Evolutionary conservation across 2,113 vertebrate genomes (phyloP), one percentile per base, ranked within the genome.

Genomic region (Rattus rattus): DNA sequence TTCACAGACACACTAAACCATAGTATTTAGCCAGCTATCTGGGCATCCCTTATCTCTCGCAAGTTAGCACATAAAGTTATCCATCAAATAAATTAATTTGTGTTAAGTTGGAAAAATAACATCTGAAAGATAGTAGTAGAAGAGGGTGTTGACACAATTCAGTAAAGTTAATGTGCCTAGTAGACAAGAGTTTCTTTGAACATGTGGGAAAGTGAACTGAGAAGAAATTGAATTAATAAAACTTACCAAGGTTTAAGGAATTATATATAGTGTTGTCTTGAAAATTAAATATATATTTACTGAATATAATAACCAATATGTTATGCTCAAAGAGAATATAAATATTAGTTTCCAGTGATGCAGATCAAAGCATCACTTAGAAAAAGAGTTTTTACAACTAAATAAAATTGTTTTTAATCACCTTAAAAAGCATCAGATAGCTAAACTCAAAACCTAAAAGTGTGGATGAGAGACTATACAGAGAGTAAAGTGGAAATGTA

Each of bases 391-490:
- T 87, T 88, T 43, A 33, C 16, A 63, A 80, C 8, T 81, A 20
- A 13, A 95, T 92, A 88, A 96, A 96, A 83, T 80, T 80, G 17
- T 43, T 75, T 75, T 95, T 80, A 94, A 95, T 88, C 39, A 47
- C 43, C 56, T 92, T 90, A 43, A 92, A 90, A 96, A 90, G 54
- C 49, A 95, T 47, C 79, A 93, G 94, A 65, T 81, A 93, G 26
- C 77, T 89, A 93, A 76, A 77, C 19, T 52, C n/a, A 8, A 88
- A 83, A 22, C 86, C 63, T 76, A 43, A 43, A 94, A 92, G 80
- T 91, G 76, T 92, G n/a, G 4, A 77, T 93, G 43, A 94, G 36
- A 43, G 39, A 90, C 22, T 54, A 77, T 54, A 36, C 49, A 90
- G 47, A 95, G 36, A 43, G 39, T 77, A 80, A 24, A 39, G 19